Evolutionary conservation across 1,140 invertebrate species (phyloP).

Genomic region (Mamestra configurata): DNA sequence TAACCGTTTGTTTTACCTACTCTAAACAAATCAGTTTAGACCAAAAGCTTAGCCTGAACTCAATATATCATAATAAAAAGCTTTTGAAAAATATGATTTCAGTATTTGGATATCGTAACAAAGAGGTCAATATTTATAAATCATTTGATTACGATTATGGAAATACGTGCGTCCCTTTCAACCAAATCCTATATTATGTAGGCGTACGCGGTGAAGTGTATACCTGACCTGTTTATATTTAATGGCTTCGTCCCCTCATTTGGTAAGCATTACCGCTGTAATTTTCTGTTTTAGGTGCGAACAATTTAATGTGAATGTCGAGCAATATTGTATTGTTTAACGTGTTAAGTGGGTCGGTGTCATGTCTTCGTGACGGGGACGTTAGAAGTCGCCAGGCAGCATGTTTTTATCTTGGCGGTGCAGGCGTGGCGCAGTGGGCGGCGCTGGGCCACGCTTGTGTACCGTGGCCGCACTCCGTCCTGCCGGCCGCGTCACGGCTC

Average conservation of each 20-base stretch:
- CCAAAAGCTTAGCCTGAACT: not conserved
- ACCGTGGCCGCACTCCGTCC: not conserved
- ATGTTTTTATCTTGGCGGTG: constrained; percentile 62
- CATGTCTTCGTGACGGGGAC: constrained; percentile 46
- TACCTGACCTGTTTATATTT: constrained; percentile 53
- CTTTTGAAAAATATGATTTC: constrained; percentile 8
- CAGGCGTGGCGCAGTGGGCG: constrained; percentile 53
- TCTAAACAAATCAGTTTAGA: not conserved
- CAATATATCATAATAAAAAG: constrained; percentile 19
- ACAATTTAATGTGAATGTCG: constrained; percentile 45
- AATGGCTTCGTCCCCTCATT: constrained; percentile 49
- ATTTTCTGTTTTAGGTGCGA: constrained; percentile 44
- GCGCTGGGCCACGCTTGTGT: not conserved
- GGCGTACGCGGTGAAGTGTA: constrained; percentile 24
- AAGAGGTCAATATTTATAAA: constrained; percentile 39
- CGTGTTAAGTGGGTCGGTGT: constrained; percentile 34
- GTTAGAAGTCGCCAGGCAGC: constrained; percentile 36
- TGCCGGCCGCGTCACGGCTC: constrained; percentile 48
- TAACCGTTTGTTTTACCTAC: not conserved
- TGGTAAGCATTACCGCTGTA: constrained; percentile 50
- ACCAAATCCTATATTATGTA: constrained; percentile 33
- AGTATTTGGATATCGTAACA: constrained; percentile 9
- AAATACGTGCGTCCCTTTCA: constrained; percentile 43
- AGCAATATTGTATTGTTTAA: constrained; percentile 35
- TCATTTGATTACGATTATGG: constrained; percentile 45